These are phyloP conservation scores for Hymenopus coronatus DNA, from an alignment of 2,888 invertebrate genomes.

Conservation along the genomic window DNA sequence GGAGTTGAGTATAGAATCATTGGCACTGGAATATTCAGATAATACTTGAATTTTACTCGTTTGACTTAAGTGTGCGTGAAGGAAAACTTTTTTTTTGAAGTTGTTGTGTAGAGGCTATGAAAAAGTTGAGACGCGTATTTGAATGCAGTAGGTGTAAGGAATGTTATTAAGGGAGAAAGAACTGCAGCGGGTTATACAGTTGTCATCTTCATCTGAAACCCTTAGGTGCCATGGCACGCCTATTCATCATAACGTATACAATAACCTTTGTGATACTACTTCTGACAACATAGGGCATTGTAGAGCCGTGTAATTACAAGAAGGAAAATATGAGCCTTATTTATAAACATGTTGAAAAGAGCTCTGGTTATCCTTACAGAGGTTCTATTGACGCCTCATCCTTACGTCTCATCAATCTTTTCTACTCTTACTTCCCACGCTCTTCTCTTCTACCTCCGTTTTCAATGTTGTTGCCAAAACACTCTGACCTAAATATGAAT, in stretches of 20 bases:
- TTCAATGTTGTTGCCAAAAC: constrained; percentile 1
- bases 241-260: background rate
- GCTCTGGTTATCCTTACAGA: background rate
- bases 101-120: no score
- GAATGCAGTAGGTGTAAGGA: no score
- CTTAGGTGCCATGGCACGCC: background rate
- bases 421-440: background rate
- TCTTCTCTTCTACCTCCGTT: background rate
- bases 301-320: background rate
- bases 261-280: background rate
- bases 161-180: background rate
- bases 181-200: background rate
- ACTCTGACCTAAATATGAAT: background rate
- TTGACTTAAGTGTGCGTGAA: no score
- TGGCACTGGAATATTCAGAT: no score
- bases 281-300: background rate
- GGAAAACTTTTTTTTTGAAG: no score
- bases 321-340: background rate
- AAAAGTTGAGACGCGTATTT: no score
- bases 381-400: background rate
- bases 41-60: no score
- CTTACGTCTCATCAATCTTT: background rate
- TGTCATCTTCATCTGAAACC: background rate
- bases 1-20: no score
- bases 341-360: background rate